Conservation (phyloP, 1,140 invertebrate species). For the Orchesella cincta region DNA sequence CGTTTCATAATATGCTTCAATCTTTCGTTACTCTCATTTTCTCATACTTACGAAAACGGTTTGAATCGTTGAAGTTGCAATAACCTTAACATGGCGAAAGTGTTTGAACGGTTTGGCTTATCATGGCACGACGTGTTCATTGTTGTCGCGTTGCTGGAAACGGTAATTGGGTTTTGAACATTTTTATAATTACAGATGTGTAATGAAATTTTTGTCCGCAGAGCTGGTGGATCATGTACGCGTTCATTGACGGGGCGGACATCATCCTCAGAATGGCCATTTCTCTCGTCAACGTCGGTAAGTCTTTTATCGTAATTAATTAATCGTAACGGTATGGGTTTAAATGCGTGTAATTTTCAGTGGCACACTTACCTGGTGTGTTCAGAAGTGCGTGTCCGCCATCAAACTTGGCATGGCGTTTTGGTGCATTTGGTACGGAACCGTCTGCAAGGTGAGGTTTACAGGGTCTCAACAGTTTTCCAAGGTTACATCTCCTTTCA, state of each 20-base stretch:
- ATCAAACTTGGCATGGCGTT: neutral
- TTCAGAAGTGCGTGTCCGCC: neutral
- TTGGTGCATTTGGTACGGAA: neutral
- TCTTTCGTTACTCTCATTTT: no score
- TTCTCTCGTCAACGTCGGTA: neutral
- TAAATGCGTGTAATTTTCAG: neutral
- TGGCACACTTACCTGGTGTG: neutral
- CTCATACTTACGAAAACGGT: no score
- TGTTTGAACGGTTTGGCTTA: no score
- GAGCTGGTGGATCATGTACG: neutral
- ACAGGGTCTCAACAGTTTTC: no score
- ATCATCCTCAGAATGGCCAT: neutral
- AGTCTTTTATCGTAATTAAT: neutral
- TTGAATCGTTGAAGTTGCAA: no score
- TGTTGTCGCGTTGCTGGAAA: neutral
- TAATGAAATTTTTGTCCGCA: neutral
- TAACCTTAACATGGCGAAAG: no score
- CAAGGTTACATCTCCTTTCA: no score
- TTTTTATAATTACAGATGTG: neutral
- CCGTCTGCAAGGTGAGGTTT: neutral
- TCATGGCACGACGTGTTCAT: constrained; percentile 10
- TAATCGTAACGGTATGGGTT: neutral
- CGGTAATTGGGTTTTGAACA: neutral
- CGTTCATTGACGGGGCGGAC: neutral
- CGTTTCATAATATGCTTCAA: no score